Conservation (phyloP, 2,113 vertebrate genomes). For the Siniperca knerii region DNA sequence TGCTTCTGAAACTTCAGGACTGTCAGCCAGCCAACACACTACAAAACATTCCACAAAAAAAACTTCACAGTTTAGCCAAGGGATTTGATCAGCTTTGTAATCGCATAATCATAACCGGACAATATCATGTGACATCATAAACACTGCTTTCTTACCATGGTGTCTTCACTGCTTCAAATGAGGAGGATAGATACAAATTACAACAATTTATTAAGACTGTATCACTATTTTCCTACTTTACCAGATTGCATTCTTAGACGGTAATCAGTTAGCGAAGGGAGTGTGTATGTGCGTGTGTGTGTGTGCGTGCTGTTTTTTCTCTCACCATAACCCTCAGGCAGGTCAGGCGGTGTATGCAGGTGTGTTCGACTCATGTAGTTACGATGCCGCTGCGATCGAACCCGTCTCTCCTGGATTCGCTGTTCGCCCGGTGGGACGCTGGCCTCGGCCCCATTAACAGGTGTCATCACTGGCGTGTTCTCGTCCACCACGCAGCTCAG, state of each 20-base stretch:
- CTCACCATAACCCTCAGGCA: constrained; percentile 96
- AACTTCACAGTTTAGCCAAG: not conserved
- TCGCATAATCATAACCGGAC: too few relatives aligned
- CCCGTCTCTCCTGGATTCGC: constrained; percentile 90
- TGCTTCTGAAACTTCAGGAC: not conserved
- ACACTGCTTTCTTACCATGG: too few relatives aligned
- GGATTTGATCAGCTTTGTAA: not conserved
- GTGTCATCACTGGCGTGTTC: constrained; percentile 91
- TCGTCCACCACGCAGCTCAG: constrained; percentile 96
- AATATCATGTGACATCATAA: too few relatives aligned
- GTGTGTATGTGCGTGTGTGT: not conserved
- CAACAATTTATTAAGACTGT: not conserved
- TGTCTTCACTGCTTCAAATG: not conserved
- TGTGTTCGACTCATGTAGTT: constrained; percentile 99
- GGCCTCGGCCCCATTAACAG: constrained; percentile 91
- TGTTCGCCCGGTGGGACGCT: constrained; percentile 89
- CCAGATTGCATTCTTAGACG: not conserved
- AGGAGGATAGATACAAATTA: not conserved
- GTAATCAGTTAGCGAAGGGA: not conserved
- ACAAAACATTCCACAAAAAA: constrained; percentile 6
- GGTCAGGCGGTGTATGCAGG: constrained; percentile 94
- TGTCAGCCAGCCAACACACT: not conserved
- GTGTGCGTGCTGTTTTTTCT: not conserved
- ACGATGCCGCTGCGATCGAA: constrained; percentile 93
- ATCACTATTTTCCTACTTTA: not conserved